Evolutionary conservation across 1,140 invertebrate genomes (phyloP).

Genomic region (Teleogryllus occipitalis): DNA sequence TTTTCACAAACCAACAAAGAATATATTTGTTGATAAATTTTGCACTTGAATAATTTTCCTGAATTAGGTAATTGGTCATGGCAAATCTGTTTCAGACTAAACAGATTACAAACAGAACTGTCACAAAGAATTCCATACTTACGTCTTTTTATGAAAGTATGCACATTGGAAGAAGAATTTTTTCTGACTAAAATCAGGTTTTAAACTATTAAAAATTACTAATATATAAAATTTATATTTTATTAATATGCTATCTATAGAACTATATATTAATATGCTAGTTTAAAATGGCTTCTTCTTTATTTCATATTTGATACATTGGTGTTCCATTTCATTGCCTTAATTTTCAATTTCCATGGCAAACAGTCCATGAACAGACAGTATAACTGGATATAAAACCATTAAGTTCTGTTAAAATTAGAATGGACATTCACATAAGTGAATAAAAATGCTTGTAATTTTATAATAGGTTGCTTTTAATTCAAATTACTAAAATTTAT

Average conservation of each 20-base stretch:
- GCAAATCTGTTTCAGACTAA: not conserved
- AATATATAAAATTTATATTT: constrained; percentile 15
- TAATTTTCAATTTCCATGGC: not conserved
- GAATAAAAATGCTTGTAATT: not conserved
- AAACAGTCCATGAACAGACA: not conserved
- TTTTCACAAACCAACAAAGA: not conserved
- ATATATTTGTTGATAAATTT: not conserved
- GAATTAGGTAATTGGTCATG: not conserved
- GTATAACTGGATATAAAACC: not conserved
- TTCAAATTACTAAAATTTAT: not conserved
- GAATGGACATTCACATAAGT: not conserved
- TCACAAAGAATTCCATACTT: not conserved
- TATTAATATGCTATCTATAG: constrained; percentile 11
- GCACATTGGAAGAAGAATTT: not conserved
- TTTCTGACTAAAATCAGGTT: not conserved
- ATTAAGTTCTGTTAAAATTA: not conserved
- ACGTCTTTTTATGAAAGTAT: not conserved
- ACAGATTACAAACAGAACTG: not conserved
- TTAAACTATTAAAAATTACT: constrained; percentile 8
- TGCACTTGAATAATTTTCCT: not conserved
- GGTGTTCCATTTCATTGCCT: constrained; percentile 17
- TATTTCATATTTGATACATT: constrained; percentile 10
- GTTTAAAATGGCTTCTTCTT: constrained; percentile 8
- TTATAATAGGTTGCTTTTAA: not conserved
- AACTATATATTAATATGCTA: constrained; percentile 10